Conservation (phyloP, 2,888 invertebrate genomes). For the Eilema caniola region DNA sequence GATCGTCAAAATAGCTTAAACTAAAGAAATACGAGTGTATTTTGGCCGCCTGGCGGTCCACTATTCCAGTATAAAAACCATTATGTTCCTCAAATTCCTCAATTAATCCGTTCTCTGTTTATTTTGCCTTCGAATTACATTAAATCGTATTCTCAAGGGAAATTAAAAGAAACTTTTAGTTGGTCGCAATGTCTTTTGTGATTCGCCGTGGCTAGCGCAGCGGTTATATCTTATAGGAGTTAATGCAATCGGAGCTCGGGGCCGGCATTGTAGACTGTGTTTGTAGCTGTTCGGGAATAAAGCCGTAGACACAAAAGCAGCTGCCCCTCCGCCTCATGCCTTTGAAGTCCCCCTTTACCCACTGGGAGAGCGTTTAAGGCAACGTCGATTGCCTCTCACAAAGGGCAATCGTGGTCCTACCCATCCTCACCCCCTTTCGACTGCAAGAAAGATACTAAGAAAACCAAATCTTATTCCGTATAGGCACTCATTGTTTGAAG, state of each 20-base stretch:
- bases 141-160: slow-evolving; percentile 36
- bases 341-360: slow-evolving; percentile 49
- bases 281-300: slow-evolving; percentile 73
- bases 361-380: slow-evolving; percentile 72
- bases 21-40: too few relatives aligned
- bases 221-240: slow-evolving; percentile 60
- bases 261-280: slow-evolving; percentile 57
- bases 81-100: background rate
- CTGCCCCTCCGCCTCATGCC: slow-evolving; percentile 58
- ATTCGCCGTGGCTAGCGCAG: slow-evolving; percentile 37
- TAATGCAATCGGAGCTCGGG: slow-evolving; percentile 71
- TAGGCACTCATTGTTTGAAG: slow-evolving; percentile 75
- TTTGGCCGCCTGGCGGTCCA: too few relatives aligned
- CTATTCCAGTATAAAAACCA: background rate
- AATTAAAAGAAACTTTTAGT: slow-evolving; percentile 47
- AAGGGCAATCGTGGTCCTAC: slow-evolving; percentile 61
- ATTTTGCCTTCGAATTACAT: slow-evolving; percentile 44
- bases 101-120: slow-evolving; percentile 42
- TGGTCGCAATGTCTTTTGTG: slow-evolving; percentile 51
- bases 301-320: slow-evolving; percentile 73
- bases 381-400: slow-evolving; percentile 79
- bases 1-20: too few relatives aligned
- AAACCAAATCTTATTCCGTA: slow-evolving; percentile 78
- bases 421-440: slow-evolving; percentile 58
- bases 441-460: slow-evolving; percentile 73